Base-by-base conservation (phyloP, 1,140 invertebrate genomes). In the Chrysomallon squamiferum region DNA sequence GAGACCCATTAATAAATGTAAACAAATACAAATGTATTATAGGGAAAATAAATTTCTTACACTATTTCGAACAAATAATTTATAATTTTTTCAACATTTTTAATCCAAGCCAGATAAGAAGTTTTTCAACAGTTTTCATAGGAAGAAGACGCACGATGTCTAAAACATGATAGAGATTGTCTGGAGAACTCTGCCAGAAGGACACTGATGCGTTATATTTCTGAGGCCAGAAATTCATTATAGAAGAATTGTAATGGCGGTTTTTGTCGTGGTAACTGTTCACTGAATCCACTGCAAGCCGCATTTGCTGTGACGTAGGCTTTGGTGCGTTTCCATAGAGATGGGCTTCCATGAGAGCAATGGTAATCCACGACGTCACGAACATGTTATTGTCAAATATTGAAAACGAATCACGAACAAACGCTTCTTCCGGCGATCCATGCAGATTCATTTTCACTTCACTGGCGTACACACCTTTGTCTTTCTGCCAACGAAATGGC, bases 371-470 rank as follows among this genome's bases (percentile, higher is more conserved):
- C 13, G 72, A 65, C 7, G 79, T 78, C 11, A 71, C 70, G 52
- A 81, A 81, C 70, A 77, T 81, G 60, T 81, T 78, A 61, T 81
- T 81, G 69, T 81, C 79, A 65, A 71, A 81, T 18, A 83, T 72
- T 13, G 65, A 50, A 18, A 79, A 74, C 18, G 62, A 41, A 22
- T 79, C 70, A 2, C 81, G 62, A 15, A 79, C 9, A 11, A 74
- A 65, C 25, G 73, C 68, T 43, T 75, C 35, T 3, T 70, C 68
- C n/a, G 72, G 69, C 22, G 65, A 63, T 2, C 81, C 81, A 63
- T 79, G 77, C 43, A 81, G 76, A 69, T 83, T 76, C 27, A 77
- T 62, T 59, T 74, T 70, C 3, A 83, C 77, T 33, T 79, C 74
- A 62, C 78, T 80, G 57, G 72, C 72, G 61, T 76, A 83, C 32